phyloP scores from a whole-genome alignment of 2,888 invertebrate genomes.

The Rapana venosa region DNA sequence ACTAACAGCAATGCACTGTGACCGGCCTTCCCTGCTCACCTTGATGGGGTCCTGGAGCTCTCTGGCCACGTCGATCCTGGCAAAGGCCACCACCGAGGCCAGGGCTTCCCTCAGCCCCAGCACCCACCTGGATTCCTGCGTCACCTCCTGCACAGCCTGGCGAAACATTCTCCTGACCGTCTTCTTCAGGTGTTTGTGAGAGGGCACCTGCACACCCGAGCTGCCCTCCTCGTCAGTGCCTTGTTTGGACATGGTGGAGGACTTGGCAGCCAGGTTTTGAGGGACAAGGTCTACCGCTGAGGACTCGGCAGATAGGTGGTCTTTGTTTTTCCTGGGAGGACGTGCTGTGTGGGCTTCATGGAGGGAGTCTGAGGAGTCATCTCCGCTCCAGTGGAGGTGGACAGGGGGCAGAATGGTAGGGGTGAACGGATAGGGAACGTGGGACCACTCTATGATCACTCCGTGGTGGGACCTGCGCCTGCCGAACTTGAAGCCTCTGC shows the following conservation, averaged over 20 bases:
- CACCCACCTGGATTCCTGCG: neutral
- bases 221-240: neutral
- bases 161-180: neutral
- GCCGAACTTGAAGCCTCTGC: neutral
- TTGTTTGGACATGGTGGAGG: neutral
- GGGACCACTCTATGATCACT: neutral
- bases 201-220: neutral
- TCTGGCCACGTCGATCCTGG: slow-evolving; percentile 2
- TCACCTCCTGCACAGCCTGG: neutral
- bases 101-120: slow-evolving; percentile 27
- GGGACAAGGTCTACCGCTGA: no score
- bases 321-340: no score
- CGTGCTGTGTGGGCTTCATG: no score
- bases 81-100: slow-evolving; percentile 8
- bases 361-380: no score
- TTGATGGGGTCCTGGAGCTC: slow-evolving; percentile 22
- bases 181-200: neutral
- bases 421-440: slow-evolving; percentile 21
- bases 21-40: neutral
- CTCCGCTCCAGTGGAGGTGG: neutral
- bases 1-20: no score
- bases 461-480: neutral
- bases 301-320: no score
- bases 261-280: no score
- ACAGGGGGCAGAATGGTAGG: neutral